phyloP scores from a whole-genome alignment of 2,888 invertebrate species.

The Pachydiplax longipennis region DNA sequence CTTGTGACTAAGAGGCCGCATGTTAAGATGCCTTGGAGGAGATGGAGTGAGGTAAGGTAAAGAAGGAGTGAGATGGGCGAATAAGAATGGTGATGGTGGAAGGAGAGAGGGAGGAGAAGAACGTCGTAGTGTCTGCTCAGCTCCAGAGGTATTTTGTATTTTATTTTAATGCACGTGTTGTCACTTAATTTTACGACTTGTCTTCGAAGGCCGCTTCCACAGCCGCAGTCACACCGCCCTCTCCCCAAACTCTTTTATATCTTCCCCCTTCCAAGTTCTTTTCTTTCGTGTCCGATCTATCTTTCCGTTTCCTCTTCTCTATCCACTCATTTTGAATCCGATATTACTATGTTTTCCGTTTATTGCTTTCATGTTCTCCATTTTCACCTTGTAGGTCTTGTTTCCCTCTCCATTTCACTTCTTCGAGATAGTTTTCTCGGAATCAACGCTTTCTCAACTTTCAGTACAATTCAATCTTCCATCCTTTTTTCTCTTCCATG shows the following conservation, averaged over 20 bases:
- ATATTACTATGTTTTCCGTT: no score
- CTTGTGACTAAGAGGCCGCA: conserved; percentile 1
- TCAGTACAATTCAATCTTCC: not conserved
- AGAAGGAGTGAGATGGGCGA: not conserved
- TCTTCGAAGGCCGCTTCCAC: conserved; percentile 38
- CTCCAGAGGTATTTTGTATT: conserved; percentile 38
- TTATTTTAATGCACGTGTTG: conserved; percentile 45
- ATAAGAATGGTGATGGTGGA: not conserved
- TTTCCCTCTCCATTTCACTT: no score
- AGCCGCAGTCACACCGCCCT: conserved; percentile 9
- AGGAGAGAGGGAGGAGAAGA: not conserved
- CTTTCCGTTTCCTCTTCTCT: no score
- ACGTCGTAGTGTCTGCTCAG: conserved; percentile 24
- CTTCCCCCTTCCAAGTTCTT: not conserved
- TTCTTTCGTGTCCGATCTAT: no score
- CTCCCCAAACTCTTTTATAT: not conserved
- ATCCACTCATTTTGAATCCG: no score
- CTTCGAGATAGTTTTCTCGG: no score
- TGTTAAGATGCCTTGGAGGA: not conserved
- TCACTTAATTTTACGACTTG: conserved; percentile 44
- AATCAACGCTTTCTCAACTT: no score
- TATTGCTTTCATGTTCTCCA: no score
- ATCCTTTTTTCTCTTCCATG: not conserved
- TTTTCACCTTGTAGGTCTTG: no score
- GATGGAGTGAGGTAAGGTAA: not conserved